Base-by-base conservation (phyloP, 2,113 vertebrate genomes). In the Pionites leucogaster region DNA sequence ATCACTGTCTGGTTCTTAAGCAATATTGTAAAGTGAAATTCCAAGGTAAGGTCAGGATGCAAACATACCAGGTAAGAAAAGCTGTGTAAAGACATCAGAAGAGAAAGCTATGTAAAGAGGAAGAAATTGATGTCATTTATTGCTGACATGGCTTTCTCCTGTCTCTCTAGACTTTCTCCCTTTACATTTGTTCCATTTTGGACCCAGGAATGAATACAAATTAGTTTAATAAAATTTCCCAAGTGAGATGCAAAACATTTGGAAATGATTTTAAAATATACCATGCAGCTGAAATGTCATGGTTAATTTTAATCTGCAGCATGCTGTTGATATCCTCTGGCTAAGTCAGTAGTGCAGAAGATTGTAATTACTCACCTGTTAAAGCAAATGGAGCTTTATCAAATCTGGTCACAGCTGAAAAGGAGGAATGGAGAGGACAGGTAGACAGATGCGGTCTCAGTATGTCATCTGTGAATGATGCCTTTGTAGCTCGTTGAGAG, bases 361-460 rank as follows among this genome's bases (percentile, higher is more conserved):
- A 95, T 93, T 89, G 78, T 87, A 95, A 95, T 95, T 92, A 92
- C 91, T 95, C 94, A 95, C 93, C 89, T 97, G 81, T 79, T 96
- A 95, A 85, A 92, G 62, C n/a, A 95, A 95, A 95, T 62, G 57
- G 4, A 22, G 67, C 70, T 90, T 71, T 87, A 95, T 76, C 81
- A 85, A 81, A 62, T 69, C 78, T 91, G 94, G 85, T 92, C 75
- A 85, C 62, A 85, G 89, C 31, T 71, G 68, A 89, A 92, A 72
- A 92, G 78, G n/a, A 92, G 86, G 47, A 95, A 46, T 68, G 42
- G 57, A 86, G 81, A 71, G 57, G 62, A 92, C 47, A 79, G 74
- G 74, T 76, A 89, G 93, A 84, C 77, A 97, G 91, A 79, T 90
- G 91, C 84, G 90, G 74, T 70, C 95, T 92, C 67, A 75, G 70